Base-by-base conservation (phyloP, 2,113 vertebrate species). In the Notarius quadriscutis region DNA sequence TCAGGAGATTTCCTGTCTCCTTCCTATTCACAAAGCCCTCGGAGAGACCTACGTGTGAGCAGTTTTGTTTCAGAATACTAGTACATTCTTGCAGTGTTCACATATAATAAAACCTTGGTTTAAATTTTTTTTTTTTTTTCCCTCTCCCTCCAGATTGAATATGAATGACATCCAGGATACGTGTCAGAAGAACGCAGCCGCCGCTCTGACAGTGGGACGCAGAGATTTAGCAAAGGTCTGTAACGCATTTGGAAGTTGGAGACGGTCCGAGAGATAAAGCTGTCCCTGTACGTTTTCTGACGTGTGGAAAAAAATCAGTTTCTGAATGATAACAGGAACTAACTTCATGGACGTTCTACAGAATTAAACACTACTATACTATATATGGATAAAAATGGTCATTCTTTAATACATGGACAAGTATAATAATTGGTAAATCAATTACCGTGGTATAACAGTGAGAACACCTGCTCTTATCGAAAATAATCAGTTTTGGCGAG, bases 121-220 rank as follows among this genome's bases (percentile, higher is more conserved):
- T 71, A 10, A 27, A 17, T 62, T 69, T 27, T 51, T 67, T 74
- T 67, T 57, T 41, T 30, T 69, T 83, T 50, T 89, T 75, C 58
- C 65, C 90, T 92, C 81, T 91, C 60, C 67, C 90, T 92, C 81
- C 91, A 99, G 98, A 92, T 89, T 99, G 85, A 97, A 99, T 48
- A 93, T 97, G 92, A 96, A 96, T 18, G 97, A 99, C 90, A 97
- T 99, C 92, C 96, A 97, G 93, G 98, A 99, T 85, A 99, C 97
- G 0, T 99, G 98, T 93, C 97, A 99, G 95, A 98, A 97, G 95
- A 99, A 99, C 0, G 97, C 97, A 0, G 94, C 97, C 0, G 97
- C 97, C 0, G 97, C 98, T 6, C 91, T 99, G 74, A 90, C 95
- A 0, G 96, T 97, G 2, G 98, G 97, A 62, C 97, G 97, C 88